Evolutionary conservation across 1,140 invertebrate species (phyloP).

Genomic region (Rhysida immarginata): DNA sequence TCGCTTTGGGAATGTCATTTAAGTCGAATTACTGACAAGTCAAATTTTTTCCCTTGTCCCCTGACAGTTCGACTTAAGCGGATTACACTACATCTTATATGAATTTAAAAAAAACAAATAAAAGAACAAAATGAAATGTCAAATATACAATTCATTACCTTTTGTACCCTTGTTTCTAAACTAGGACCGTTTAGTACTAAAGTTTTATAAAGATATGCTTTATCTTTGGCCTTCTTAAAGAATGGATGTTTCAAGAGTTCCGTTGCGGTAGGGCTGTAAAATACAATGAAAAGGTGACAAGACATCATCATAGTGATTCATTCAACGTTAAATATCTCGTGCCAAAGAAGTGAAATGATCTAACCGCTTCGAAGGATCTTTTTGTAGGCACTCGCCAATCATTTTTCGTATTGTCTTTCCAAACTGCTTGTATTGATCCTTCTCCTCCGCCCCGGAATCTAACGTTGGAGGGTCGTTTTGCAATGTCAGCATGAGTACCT

Average conservation of each 20-base stretch:
- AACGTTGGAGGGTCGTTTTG: conserved; percentile 96
- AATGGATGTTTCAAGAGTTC: conserved; percentile 96
- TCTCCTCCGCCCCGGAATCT: conserved; percentile 87
- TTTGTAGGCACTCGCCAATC: conserved; percentile 86
- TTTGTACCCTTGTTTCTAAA: conserved; percentile 74
- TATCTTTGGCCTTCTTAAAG: conserved; percentile 98
- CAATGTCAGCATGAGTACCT: conserved; percentile 84
- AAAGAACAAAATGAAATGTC: no score
- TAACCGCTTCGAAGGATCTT: conserved; percentile 75
- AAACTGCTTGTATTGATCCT: conserved; percentile 95
- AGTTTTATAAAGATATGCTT: conserved; percentile 81
- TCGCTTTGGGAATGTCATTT: no score
- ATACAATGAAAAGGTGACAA: no score
- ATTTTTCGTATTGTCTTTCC: conserved; percentile 94
- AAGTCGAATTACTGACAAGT: no score
- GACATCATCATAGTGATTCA: no score
- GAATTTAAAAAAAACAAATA: no score
- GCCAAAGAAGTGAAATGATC: no score
- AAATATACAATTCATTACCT: no score
- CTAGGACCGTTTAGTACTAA: conserved; percentile 71
- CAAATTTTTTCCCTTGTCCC: no score
- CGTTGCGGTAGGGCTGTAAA: conserved; percentile 69
- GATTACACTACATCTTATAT: no score
- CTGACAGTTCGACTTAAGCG: no score
- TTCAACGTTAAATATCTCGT: no score